Conservation (phyloP, 1,140 invertebrate genomes). For the Drosophila ficusphila region DNA sequence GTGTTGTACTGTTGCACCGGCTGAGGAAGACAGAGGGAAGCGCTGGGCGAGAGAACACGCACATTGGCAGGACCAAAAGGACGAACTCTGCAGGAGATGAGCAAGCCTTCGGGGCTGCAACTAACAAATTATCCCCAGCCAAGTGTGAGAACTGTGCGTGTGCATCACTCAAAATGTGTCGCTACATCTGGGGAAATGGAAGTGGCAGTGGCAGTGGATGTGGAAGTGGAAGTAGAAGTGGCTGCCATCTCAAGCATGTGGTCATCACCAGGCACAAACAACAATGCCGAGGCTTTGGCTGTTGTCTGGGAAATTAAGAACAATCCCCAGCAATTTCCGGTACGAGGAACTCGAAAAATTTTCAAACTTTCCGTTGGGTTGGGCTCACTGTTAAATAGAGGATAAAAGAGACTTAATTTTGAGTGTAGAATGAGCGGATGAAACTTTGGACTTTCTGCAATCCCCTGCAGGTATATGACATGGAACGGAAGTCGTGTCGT, state of each 20-base stretch:
- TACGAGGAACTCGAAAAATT: conserved; percentile 72
- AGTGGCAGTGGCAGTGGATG: conserved; percentile 22
- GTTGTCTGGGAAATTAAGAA: conserved; percentile 81
- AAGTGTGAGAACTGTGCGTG: conserved; percentile 65
- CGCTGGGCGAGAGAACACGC: conserved; percentile 17
- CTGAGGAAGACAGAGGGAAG: conserved; percentile 10
- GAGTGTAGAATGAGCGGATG: conserved; percentile 45
- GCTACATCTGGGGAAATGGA: conserved; percentile 31
- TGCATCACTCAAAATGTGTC: conserved; percentile 76
- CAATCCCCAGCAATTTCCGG: conserved; percentile 80
- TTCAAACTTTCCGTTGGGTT: conserved; percentile 48
- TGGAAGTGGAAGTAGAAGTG: conserved; percentile 36
- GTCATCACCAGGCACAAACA: conserved; percentile 55
- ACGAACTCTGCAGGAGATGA: conserved; percentile 22
- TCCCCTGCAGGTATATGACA: conserved; percentile 58
- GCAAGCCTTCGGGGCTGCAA: conserved; percentile 46
- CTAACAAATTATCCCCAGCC: conserved; percentile 73
- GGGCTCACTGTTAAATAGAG: conserved; percentile 46
- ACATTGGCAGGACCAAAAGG: conserved; percentile 38
- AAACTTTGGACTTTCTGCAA: conserved; percentile 51
- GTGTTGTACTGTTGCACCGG: conserved; percentile 33
- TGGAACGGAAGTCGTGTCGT: conserved; percentile 55
- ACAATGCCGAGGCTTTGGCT: conserved; percentile 44
- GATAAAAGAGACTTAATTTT: conserved; percentile 52
- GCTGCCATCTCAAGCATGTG: conserved; percentile 76